Base-by-base conservation (phyloP, 2,113 vertebrate genomes). In the Salvelinus sp. region DNA sequence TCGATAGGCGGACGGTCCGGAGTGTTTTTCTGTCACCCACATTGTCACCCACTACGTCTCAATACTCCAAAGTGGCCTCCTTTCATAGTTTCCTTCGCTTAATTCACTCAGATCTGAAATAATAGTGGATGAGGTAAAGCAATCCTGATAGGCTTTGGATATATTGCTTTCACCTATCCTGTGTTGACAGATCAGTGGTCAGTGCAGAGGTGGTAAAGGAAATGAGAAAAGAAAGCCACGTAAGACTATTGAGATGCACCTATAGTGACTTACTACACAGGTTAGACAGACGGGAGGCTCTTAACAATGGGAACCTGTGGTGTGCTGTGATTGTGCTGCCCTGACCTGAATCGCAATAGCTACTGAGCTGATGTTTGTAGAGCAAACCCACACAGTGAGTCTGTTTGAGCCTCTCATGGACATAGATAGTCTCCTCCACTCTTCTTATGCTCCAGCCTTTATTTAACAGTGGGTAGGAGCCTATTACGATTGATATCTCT, bases 1-100 rank as follows among this genome's bases (percentile, higher is more conserved):
- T 90, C 83, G 3, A 87, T 87, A 74, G 62, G 10, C 73, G 73
- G 69, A 70, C 73, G 48, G 62, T 75, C 13, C 79, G 63, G 70
- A 71, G 47, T 33, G 78, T 69, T 50, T 64, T 73, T 80, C 30
- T 73, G 76, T 22, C 3, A 25, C 23, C 5, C 74, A 47, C 68
- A 6, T 74, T 33, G 68, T 82, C 69, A 4, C 70, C 79, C 13
- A 30, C 76, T 75, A 74, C 69, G 76, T 74, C 71, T 81, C 79
- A 25, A 74, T 64, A 22, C 20, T 63, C 74, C 65, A 77, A 44
- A 62, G n/a, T 60, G 54, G 44, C 20, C 20, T 62, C 58, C 58
- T 16, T n/a, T 23, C 22, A 63, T 13, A 4, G 25, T 27, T 27
- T 82, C 30, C 72, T 76, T 22, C 3, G 3, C 73, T 14, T 68